Base-by-base conservation (phyloP, 1,140 invertebrate genomes). In the Leptoteleia sp. region DNA sequence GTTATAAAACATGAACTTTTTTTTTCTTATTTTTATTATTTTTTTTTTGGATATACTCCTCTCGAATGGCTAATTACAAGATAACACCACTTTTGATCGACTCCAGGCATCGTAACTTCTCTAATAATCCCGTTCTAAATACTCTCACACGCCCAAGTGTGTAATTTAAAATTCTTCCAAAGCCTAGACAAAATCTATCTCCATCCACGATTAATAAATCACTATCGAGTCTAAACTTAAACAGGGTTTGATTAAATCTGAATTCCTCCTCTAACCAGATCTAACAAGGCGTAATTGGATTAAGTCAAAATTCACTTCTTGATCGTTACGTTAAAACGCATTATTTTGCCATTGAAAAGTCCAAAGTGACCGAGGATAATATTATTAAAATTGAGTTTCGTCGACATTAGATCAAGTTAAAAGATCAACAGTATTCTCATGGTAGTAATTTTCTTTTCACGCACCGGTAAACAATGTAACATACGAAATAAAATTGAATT, bases 261-360 rank as follows among this genome's bases (percentile, higher is more conserved):
- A 70, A 70, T 70, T 70, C 43, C 33, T 59, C 8, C 40, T 70
- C 17, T 55, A 70, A 70, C 42, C 43, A 57, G 52, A 57, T 48
- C 52, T 59, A 70, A 70, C 54, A 42, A 59, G 65, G 52, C 54
- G 15, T 70, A 70, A 70, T 70, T 70, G 54, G 54, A 70, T 70
- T 70, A 70, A 50, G 43, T 35, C 65, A 50, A 59, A 70, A 70
- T 52, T 59, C 54, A 52, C 43, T 50, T 59, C 43, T 50, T 12
- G 25, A 40, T 48, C 16, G 11, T 6, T 11, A 12, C 42, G 29
- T 47, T 42, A 47, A 61, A 55, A 42, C 33, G 9, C 27, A 3
- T 2, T 38, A 1, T 62, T 62, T 48, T 38, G 22, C 9, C 3
- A 29, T 9, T 45, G 19, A 45, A 59, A 43, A 19, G 4, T 15